Conservation (phyloP, 2,797 vertebrate genomes). For the Sphenodon punctatus region DNA sequence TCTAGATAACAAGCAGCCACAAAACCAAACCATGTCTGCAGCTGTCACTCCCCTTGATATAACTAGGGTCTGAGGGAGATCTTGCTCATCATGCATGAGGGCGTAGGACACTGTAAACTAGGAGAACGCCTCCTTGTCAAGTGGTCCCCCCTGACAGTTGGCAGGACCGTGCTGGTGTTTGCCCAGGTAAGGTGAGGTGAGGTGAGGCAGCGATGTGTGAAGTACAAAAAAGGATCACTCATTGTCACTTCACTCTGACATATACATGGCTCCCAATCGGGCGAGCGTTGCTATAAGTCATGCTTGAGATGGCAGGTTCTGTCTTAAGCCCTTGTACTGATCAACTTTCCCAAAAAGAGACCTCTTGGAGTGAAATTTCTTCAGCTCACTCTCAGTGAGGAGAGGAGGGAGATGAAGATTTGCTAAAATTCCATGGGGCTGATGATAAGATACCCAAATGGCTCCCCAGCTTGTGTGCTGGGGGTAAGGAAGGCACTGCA, state of each 20-base stretch:
- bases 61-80: neutral
- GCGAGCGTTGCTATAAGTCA: neutral
- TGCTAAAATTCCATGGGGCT: neutral
- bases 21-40: neutral
- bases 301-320: neutral
- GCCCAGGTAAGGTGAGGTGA: too few species aligned
- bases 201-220: rapidly evolving
- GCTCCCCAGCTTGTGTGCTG: neutral
- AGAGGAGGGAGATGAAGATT: neutral
- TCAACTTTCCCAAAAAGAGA: neutral
- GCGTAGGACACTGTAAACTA: neutral
- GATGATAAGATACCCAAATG: neutral
- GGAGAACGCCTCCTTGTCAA: neutral
- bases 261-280: neutral
- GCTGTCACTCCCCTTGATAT: neutral
- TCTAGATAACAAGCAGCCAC: neutral
- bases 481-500: neutral
- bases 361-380: neutral
- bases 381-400: rapidly evolving
- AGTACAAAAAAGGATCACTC: neutral
- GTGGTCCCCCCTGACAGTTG: neutral
- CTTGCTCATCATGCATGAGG: neutral
- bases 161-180: rapidly evolving
- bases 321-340: neutral
- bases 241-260: rapidly evolving